Evolutionary conservation across 2,888 invertebrate species (phyloP).

Genomic region (Nebria brevicollis): DNA sequence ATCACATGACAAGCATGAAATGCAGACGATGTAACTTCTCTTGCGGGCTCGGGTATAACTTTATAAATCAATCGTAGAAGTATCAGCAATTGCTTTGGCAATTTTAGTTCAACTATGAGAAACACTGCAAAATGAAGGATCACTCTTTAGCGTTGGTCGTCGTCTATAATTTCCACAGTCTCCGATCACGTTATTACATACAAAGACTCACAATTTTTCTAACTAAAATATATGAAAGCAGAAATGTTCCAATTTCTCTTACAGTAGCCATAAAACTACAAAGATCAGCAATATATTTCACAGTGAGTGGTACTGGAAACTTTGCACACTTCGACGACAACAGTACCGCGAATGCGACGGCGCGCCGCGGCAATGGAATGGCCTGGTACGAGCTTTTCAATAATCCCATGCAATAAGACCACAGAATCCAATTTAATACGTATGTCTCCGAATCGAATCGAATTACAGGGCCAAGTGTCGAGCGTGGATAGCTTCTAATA

Average conservation of each 20-base stretch:
- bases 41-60: not conserved
- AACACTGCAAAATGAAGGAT: conserved; percentile 27
- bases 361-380: not conserved
- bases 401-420: conserved; percentile 55
- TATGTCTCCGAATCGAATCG: conserved; percentile 43
- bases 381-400: conserved; percentile 51
- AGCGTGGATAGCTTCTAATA: conserved; percentile 6
- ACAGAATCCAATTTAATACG: conserved; percentile 55
- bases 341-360: not conserved
- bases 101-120: not conserved
- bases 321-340: conserved; percentile 12
- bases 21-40: not conserved
- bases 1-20: not conserved
- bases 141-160: not conserved
- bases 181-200: not conserved
- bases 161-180: conserved; percentile 5
- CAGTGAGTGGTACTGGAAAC: not conserved
- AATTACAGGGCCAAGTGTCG: conserved; percentile 28
- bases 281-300: conserved; percentile 43
- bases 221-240: conserved; percentile 30
- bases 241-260: conserved; percentile 28
- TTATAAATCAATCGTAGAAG: not conserved
- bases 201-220: conserved; percentile 43
- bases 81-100: conserved; percentile 12
- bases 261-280: conserved; percentile 43